Evolutionary conservation across 2,888 invertebrate genomes (phyloP), one percentile per base, ranked within the genome.

Genomic region (Yponomeuta malinellus): DNA sequence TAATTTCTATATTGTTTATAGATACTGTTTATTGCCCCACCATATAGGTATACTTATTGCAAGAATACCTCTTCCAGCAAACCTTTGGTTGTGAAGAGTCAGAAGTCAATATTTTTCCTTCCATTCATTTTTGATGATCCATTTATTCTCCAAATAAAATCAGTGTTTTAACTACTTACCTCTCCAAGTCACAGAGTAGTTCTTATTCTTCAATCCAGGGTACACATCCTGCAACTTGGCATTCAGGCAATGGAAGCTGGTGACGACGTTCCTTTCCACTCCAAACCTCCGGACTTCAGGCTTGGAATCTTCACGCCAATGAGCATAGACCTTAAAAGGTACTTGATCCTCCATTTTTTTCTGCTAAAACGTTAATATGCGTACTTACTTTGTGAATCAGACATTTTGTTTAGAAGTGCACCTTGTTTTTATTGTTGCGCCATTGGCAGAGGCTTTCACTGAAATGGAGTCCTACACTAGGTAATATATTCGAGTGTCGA

Each of bases 221-320:
- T 93, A 95, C 15, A 94, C 83, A 10, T 88, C 87, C 71, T 90
- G 86, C 52, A 95, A 79, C 79, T 94, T 95, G 72, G 93, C 93
- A 72, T 86, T 88, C 76, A 95, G 77, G 74, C 93, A 92, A 29
- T 86, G 78, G 77, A 87, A 95, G 79, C 88, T 94, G 6, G 92
- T 88, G 0, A 92, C 91, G 8, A 92, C 90, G 74, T 87, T 89
- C 71, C 87, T 85, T 71, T 94, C 93, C n/a, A 95, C 80, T 0
- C 90, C 86, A 80, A 95, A 95, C 74, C 95, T 92, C 69, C 95
- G 90, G 29, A 95, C 93, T 84, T 95, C 95, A 0, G 90, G 86
- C 71, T 89, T 87, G 8, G 80, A 83, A 52, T 83, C 81, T 8
- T 83, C 80, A 29, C 79, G 83, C 81, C 83, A 83, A 73, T 76